phyloP scores from a whole-genome alignment of 2,797 vertebrate genomes.

The Caiman crocodilus region DNA sequence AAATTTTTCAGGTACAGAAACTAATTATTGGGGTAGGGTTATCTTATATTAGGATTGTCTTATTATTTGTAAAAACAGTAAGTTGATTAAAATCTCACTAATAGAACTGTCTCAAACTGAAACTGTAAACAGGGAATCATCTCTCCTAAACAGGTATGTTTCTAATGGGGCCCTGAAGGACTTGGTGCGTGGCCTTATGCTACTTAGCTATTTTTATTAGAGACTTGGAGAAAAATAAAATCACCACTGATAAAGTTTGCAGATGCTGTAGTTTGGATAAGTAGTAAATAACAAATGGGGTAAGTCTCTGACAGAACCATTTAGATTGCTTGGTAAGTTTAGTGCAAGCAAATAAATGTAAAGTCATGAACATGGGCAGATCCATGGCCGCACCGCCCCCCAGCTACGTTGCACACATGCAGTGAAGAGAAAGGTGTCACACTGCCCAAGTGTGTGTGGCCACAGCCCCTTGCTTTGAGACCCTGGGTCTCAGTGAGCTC shows the following conservation, averaged over 20 bases:
- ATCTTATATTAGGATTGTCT: no score
- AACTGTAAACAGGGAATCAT: constrained; percentile 12
- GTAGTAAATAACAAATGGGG: background rate
- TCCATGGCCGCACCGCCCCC: no score
- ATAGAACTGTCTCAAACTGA: background rate
- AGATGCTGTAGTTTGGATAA: accelerated
- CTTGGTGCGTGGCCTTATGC: background rate
- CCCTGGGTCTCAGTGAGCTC: no score
- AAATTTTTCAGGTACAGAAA: no score
- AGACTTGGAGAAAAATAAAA: background rate
- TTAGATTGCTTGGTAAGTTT: background rate
- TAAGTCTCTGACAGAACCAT: background rate
- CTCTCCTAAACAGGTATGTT: background rate
- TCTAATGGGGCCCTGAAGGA: background rate
- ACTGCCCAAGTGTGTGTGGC: no score
- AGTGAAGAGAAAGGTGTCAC: no score
- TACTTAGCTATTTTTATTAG: background rate
- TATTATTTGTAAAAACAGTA: background rate
- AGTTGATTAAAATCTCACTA: constrained; percentile 1
- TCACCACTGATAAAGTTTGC: background rate
- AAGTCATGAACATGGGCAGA: no score
- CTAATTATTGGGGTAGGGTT: no score
- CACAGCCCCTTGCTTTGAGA: no score
- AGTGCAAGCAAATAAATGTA: background rate
- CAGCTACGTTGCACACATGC: no score